Base-by-base conservation (phyloP, 2,888 invertebrate genomes). In the Melinaea marsaeus region DNA sequence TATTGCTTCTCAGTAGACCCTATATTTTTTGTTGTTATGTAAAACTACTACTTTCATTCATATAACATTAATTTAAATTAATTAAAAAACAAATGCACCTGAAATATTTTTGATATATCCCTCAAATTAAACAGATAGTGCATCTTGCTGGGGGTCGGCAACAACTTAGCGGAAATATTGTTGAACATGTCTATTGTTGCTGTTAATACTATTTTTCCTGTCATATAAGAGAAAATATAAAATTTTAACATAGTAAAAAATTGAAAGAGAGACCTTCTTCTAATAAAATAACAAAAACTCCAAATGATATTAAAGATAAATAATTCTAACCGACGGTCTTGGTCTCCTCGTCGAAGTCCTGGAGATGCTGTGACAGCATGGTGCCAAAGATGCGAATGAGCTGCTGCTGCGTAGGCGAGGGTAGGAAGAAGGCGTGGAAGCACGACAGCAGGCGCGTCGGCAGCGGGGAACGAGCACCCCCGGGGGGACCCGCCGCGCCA, bases 101-200 rank as follows among this genome's bases (percentile, higher is more conserved):
- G 90, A 74, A 94, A 94, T 48, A 97, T 94, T 89, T 94, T 96
- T 1, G 97, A 97, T 70, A 98, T 96, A 76, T 97, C 97, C 71
- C 97, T 88, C 74, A 98, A 84, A 83, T 97, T 97, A 86, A 97
- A 98, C 47, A 97, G 87, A 75, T 98, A 98, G 84, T 98, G 97
- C 80, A 95, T 96, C 83, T 97, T 98, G 65, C 94, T 92, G 0
- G 97, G 97, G 0, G 97, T 97, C 0, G 98, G 97, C 54, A 97
- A 84, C 89, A 98, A 94, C 77, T 94, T 95, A 0, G 81, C 85
- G 0, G 92, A 92, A 0, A 97, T 94, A 69, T 92, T 92, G 75
- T 94, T 93, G 82, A 96, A 98, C 71, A 97, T 88, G 69, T 94
- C 94, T 74, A 97, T 94, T 0, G 96, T 95, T 0, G 96, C 94